These are phyloP conservation scores for Pemphigus obesinymphae DNA, from an alignment of 1,140 invertebrate genomes.

Conservation along the genomic window DNA sequence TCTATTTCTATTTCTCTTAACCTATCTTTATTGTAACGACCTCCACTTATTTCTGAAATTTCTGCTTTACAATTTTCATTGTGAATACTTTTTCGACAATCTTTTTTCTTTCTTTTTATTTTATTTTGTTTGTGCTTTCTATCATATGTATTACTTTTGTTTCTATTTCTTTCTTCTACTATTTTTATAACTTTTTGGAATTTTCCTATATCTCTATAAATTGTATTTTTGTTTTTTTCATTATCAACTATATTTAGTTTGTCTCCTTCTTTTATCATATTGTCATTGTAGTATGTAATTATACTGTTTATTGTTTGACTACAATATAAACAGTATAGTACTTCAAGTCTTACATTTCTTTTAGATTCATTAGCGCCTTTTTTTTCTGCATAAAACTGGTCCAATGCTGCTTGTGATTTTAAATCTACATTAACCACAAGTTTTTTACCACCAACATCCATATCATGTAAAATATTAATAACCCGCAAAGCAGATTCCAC, in stretches of 20 bases:
- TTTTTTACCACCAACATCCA: constrained; percentile 88
- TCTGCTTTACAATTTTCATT: constrained; percentile 46
- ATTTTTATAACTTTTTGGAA: constrained; percentile 97
- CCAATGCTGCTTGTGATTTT: constrained; percentile 89
- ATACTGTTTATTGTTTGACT: constrained; percentile 15
- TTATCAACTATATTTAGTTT: constrained; percentile 27
- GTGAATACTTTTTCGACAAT: constrained; percentile 48
- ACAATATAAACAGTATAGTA: too few species aligned
- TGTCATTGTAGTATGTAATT: constrained; percentile 25
- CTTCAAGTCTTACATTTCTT: constrained; percentile 23
- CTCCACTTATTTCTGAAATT: constrained; percentile 39
- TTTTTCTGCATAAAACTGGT: constrained; percentile 72
- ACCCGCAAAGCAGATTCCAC: constrained; percentile 92
- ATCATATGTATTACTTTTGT: constrained; percentile 48
- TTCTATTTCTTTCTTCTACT: constrained; percentile 57
- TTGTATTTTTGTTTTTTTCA: constrained; percentile 92
- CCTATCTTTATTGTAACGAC: constrained; percentile 43
- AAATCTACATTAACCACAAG: constrained; percentile 96
- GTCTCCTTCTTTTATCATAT: constrained; percentile 25
- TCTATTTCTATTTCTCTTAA: constrained; percentile 79
- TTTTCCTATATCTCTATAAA: constrained; percentile 92
- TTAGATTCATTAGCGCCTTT: constrained; percentile 30
- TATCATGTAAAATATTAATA: constrained; percentile 88
- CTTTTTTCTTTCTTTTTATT: constrained; percentile 47
- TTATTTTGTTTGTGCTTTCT: constrained; percentile 48